Evolutionary conservation across 2,888 invertebrate genomes (phyloP), one percentile per base, ranked within the genome.

Genomic region (Macropis europaea): DNA sequence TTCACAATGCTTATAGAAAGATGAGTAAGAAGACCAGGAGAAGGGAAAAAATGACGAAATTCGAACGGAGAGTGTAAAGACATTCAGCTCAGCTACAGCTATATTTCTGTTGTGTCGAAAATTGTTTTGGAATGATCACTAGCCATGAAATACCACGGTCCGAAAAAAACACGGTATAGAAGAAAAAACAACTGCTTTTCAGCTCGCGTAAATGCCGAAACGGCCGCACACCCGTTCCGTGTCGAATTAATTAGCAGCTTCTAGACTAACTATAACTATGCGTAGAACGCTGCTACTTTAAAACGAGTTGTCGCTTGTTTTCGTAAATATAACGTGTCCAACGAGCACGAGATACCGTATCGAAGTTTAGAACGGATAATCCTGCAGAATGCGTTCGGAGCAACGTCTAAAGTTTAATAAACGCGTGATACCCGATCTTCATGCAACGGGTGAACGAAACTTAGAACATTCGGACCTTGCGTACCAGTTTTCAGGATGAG

Each of bases 291-390:
- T 30, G 32, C 45, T 15, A 38, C 24, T 56, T 13, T 24, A 53
- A 48, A 15, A 48, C 54, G 28, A 53, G 7, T 28, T 48, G 15
- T 30, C 50, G 50, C 6, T 19, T 9, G 45, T 56, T 64, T 60
- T 50, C 50, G 11, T 50, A 22, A 28, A 2, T 34, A 11, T 36
- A n/a, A 47, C 17, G 24, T 48, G 32, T 13, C 28, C 47, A 59
- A 48, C 45, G 56, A 52, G 40, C 22, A 34, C 32, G 34, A 30
- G 36, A 48, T 24, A 24, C 48, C 48, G 36, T 45, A 54, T 50
- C 40, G 70, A 73, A 73, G 70, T 57, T 36, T 54, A 59, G 38
- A 48, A 7, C 62, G 15, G 52, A 69, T 57, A 68, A 72, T 69
- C 52, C 62, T 38, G 34, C 11, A 26, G 26, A 59, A 48, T 40